phyloP scores from a whole-genome alignment of 92 coral and sea anemone species.

The Epizoanthus scotinus region DNA sequence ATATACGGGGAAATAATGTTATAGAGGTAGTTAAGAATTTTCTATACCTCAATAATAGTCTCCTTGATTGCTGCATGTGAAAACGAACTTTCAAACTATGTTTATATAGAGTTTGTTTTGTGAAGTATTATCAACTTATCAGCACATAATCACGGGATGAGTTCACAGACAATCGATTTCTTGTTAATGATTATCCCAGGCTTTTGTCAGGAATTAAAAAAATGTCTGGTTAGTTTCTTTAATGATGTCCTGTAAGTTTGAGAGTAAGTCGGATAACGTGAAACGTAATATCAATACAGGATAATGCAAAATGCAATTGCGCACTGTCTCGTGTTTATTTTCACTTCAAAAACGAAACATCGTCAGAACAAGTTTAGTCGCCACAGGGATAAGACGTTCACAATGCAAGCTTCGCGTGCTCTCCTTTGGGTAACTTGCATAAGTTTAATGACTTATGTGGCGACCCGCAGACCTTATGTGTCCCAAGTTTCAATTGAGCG shows the following conservation, averaged over 20 bases:
- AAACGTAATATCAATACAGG: slow-evolving; percentile 21
- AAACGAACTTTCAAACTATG: too few relatives aligned
- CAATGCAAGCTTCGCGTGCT: slow-evolving; percentile 12
- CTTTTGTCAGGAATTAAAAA: slow-evolving; percentile 1
- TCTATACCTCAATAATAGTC: too few relatives aligned
- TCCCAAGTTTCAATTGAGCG: slow-evolving; percentile 9
- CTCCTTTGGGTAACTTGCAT: slow-evolving; percentile 13
- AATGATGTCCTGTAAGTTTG: slow-evolving; percentile 5
- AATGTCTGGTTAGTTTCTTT: slow-evolving; percentile 30
- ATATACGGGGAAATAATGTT: too few relatives aligned
- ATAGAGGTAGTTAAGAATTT: too few relatives aligned
- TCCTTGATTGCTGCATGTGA: too few relatives aligned
- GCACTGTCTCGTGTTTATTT: neutral
- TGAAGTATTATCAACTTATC: slow-evolving; percentile 3
- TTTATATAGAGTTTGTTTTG: neutral
- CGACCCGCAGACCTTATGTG: neutral
- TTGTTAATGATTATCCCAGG: slow-evolving; percentile 45
- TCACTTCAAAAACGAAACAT: neutral
- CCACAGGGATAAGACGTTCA: slow-evolving; percentile 1
- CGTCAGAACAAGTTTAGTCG: neutral
- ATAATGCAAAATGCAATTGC: slow-evolving; percentile 6
- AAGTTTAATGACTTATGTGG: neutral
- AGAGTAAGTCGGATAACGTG: neutral
- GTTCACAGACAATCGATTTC: slow-evolving; percentile 20
- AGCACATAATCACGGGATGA: slow-evolving; percentile 32